Base-by-base conservation (phyloP, 2,113 vertebrate genomes). In the Garra rufa region DNA sequence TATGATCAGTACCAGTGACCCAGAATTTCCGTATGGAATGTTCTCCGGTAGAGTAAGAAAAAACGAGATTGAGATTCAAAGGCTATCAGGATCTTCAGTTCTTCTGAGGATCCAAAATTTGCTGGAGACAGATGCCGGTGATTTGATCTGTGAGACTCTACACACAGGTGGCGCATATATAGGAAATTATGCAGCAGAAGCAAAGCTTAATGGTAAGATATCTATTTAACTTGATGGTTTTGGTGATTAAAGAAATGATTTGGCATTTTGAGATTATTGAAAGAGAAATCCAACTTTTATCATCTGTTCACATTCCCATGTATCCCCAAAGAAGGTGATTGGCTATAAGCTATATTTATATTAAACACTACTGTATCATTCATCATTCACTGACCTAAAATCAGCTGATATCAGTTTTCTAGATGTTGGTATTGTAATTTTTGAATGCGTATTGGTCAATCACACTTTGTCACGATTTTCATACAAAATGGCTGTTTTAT, bases 81-180 rank as follows among this genome's bases (percentile, higher is more conserved):
- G 92, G 3, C 1, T 91, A 24, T 87, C 81, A 19, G 88, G 79
- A 1, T 91, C 91, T 85, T 92, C 94, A 0, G 93, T 93, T 38
- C 0, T 93, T 14, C 86, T 97, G 74, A 90, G 93, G 83, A 95
- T 97, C 46, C 46, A 87, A 14, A 78, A 76, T 0, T 90, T 96
- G 10, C 65, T 74, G 86, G 88, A 76, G 44, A 24, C 3, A 0
- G 96, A 97, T 34, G 84, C 94, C 0, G 97, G 97, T 0, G 90
- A 91, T 43, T 97, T 96, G 1, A 94, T 97, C n/a, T 99, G 98
- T 41, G 5, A 88, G 84, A 97, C 95, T 0, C 88, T 94, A 11
- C 96, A 88, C 91, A 87, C 90, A 0, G 94, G 94, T 1, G 0
- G 0, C 0, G 0, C 0, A 1, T 97, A 92, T 89, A 41, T 86